These are phyloP conservation scores for Lathronympha strigana DNA, from an alignment of 2,888 invertebrate species.

Conservation along the genomic window DNA sequence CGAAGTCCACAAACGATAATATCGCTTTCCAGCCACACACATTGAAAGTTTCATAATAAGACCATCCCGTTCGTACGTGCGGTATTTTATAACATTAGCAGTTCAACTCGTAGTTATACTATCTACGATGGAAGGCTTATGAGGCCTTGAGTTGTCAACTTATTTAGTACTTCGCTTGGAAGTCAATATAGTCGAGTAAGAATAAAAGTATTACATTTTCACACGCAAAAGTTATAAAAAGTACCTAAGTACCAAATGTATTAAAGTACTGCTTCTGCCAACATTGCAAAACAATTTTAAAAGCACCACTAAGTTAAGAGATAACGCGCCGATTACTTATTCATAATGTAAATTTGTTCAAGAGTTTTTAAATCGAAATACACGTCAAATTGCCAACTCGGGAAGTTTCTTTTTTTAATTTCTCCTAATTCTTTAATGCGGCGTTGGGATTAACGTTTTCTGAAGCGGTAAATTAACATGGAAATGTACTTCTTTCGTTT, in stretches of 20 bases:
- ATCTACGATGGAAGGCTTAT: no score
- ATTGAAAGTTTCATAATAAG: no score
- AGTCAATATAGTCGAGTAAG: no score
- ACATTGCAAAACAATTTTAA: background rate
- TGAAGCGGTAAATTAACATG: constrained; percentile 58
- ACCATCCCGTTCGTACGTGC: no score
- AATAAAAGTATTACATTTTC: no score
- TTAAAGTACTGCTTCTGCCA: background rate
- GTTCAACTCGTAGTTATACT: no score
- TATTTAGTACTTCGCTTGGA: no score
- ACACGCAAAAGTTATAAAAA: background rate
- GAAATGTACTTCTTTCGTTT: constrained; percentile 63
- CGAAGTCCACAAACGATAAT: no score
- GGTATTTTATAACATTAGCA: no score
- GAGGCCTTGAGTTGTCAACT: no score
- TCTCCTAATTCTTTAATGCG: constrained; percentile 53
- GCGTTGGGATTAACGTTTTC: constrained; percentile 61
- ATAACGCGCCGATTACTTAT: constrained; percentile 62
- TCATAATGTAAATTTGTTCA: constrained; percentile 79
- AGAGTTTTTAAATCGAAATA: constrained; percentile 70
- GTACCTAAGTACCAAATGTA: background rate
- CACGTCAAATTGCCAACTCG: constrained; percentile 47
- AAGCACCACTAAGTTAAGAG: constrained; percentile 64
- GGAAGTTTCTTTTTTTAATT: constrained; percentile 55
- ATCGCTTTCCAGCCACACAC: no score